phyloP scores from a whole-genome alignment of 1,140 invertebrate genomes.

The Heliconius nattereri region DNA sequence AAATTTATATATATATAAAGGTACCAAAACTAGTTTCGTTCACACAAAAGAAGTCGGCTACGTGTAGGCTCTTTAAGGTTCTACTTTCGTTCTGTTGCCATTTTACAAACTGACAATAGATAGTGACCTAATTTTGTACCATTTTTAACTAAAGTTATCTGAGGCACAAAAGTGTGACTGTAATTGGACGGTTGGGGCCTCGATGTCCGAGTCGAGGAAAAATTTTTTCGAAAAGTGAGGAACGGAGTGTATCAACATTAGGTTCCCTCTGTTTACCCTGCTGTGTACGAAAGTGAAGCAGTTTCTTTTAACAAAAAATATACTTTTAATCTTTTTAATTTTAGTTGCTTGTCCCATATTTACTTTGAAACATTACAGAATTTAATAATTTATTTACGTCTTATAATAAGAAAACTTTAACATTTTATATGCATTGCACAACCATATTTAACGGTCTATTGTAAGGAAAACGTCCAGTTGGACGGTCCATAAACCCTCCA shows the following conservation, averaged over 20 bases:
- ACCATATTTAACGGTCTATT: background rate
- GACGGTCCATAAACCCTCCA: background rate
- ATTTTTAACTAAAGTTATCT: background rate
- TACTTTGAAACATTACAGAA: background rate
- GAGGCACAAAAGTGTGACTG: too few species aligned
- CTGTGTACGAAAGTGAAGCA: too few species aligned
- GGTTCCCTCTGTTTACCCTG: too few species aligned
- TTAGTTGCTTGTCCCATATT: background rate
- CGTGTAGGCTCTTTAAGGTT: background rate
- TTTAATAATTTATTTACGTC: background rate
- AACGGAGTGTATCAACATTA: too few species aligned
- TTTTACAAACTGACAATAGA: background rate
- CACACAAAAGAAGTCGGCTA: background rate
- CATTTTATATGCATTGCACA: background rate
- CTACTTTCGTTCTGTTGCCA: background rate
- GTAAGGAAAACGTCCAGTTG: background rate
- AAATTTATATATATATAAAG: background rate
- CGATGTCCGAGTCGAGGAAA: too few species aligned
- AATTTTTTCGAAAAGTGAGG: too few species aligned
- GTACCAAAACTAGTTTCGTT: background rate
- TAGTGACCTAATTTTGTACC: background rate
- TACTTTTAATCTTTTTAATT: background rate
- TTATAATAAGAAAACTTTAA: too few species aligned
- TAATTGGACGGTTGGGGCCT: too few species aligned
- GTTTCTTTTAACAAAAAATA: too few species aligned